phyloP scores from a whole-genome alignment of 2,888 invertebrate genomes.

The Drosophila recens region DNA sequence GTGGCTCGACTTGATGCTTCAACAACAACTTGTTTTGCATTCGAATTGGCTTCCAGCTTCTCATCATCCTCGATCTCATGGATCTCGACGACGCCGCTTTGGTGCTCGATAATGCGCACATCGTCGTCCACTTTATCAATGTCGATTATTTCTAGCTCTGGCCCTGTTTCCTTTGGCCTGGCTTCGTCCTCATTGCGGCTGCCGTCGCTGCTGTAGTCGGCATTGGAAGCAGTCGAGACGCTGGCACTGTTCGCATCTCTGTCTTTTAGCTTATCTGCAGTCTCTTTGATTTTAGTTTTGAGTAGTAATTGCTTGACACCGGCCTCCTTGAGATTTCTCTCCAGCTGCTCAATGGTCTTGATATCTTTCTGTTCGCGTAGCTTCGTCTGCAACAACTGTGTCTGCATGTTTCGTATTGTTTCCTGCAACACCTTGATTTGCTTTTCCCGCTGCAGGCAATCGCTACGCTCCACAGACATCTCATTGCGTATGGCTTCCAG shows the following conservation, averaged over 20 bases:
- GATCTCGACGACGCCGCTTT: slow-evolving; percentile 72
- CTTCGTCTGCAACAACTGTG: slow-evolving; percentile 84
- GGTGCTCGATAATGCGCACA: slow-evolving; percentile 77
- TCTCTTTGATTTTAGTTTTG: slow-evolving; percentile 84
- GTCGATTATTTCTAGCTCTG: slow-evolving; percentile 73
- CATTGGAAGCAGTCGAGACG: slow-evolving; percentile 55
- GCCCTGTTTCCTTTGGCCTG: slow-evolving; percentile 9
- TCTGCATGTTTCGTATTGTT: slow-evolving; percentile 85
- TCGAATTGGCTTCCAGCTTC: slow-evolving; percentile 36
- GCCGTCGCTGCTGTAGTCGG: slow-evolving; percentile 58
- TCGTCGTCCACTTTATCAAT: slow-evolving; percentile 82
- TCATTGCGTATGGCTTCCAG: slow-evolving; percentile 97
- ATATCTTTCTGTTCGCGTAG: slow-evolving; percentile 83
- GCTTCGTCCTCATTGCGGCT: slow-evolving; percentile 35
- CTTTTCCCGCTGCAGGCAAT: slow-evolving; percentile 93
- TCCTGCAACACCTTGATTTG: slow-evolving; percentile 89
- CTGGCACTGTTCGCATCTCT: slow-evolving; percentile 69
- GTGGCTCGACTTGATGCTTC: slow-evolving; percentile 7
- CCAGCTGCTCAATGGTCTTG: slow-evolving; percentile 82
- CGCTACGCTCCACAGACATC: slow-evolving; percentile 93
- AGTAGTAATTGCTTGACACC: slow-evolving; percentile 84
- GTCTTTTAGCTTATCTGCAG: slow-evolving; percentile 74
- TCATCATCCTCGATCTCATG: slow-evolving; percentile 75
- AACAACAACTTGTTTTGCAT: slow-evolving; percentile 2
- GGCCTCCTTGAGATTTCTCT: slow-evolving; percentile 84